Percentiles rank a stretch among this genome's conserved stretches.
Conservation (phyloP, 2,888 invertebrate genomes). For the Miltochrista miniata region DNA sequence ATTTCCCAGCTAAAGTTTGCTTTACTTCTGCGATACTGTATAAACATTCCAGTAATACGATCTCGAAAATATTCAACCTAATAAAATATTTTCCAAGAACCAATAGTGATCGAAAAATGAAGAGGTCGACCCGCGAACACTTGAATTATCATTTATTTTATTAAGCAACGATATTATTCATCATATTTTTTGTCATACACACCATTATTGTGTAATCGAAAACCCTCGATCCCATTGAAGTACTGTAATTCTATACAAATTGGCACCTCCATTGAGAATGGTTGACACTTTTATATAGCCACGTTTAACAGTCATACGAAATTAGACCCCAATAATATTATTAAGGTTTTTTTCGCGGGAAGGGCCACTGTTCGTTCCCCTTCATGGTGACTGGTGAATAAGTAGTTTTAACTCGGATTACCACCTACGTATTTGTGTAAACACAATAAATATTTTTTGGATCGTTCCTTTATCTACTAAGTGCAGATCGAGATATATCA, state of each 20-base stretch:
- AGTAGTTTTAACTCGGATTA: slow-evolving; percentile 66
- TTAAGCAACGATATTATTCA: slow-evolving; percentile 51
- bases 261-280: slow-evolving; percentile 72
- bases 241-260: slow-evolving; percentile 73
- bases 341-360: slow-evolving; percentile 54
- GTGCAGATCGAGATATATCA: slow-evolving; percentile 59
- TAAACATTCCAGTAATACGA: slow-evolving; percentile 17
- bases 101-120: slow-evolving; percentile 19
- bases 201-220: slow-evolving; percentile 63
- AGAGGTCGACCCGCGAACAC: slow-evolving; percentile 47
- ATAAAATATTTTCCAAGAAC: slow-evolving; percentile 34
- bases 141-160: slow-evolving; percentile 64
- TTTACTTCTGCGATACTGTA: background rate
- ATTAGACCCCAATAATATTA: slow-evolving; percentile 84
- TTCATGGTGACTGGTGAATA: slow-evolving; percentile 60
- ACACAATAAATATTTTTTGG: slow-evolving; percentile 81
- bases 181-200: slow-evolving; percentile 51
- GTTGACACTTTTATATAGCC: slow-evolving; percentile 79
- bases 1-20: no score
- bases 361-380: slow-evolving; percentile 53
- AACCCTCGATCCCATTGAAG: slow-evolving; percentile 58
- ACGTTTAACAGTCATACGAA: slow-evolving; percentile 81
- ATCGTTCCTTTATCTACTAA: slow-evolving; percentile 56
- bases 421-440: slow-evolving; percentile 82
- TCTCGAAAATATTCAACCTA: slow-evolving; percentile 36